Conservation (phyloP, 2,888 invertebrate species). For the Dione vanillae region DNA sequence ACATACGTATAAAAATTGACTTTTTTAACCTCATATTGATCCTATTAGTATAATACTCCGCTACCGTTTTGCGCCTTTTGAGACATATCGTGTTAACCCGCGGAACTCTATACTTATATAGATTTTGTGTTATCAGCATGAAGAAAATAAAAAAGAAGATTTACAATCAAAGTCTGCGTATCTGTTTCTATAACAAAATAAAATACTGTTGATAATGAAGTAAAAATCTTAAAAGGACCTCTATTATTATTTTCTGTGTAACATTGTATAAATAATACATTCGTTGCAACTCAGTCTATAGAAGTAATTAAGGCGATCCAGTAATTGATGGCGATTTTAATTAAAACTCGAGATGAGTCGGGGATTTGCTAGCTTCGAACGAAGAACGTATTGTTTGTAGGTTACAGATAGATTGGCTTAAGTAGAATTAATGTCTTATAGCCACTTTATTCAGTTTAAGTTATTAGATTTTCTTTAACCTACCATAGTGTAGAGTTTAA, state of each 20-base stretch:
- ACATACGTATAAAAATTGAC: too few relatives aligned
- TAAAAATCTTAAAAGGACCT: background rate
- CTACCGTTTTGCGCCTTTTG: too few relatives aligned
- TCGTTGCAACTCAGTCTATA: conserved; percentile 30
- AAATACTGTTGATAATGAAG: too few relatives aligned
- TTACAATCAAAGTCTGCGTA: too few relatives aligned
- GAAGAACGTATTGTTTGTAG: conserved; percentile 25
- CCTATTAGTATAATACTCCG: too few relatives aligned
- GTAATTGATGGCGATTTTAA: conserved; percentile 52
- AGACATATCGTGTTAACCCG: too few relatives aligned
- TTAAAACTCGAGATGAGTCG: conserved; percentile 43
- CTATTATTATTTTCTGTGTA: background rate
- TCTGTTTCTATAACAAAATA: too few relatives aligned
- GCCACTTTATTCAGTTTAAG: conserved; percentile 1
- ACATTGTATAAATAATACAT: conserved; percentile 17
- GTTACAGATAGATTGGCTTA: conserved; percentile 26
- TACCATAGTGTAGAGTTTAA: too few relatives aligned
- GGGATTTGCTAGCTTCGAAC: conserved; percentile 24
- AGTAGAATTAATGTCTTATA: conserved; percentile 18
- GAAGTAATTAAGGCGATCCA: conserved; percentile 49
- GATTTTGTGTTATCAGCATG: too few relatives aligned
- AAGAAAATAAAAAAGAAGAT: too few relatives aligned
- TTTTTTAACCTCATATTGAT: too few relatives aligned
- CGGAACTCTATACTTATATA: too few relatives aligned
- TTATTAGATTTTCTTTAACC: background rate